Percentiles rank a stretch among this genome's conserved stretches.
phyloP scores from a whole-genome alignment of 2,797 vertebrate genomes.

The Thaleichthys pacificus region DNA sequence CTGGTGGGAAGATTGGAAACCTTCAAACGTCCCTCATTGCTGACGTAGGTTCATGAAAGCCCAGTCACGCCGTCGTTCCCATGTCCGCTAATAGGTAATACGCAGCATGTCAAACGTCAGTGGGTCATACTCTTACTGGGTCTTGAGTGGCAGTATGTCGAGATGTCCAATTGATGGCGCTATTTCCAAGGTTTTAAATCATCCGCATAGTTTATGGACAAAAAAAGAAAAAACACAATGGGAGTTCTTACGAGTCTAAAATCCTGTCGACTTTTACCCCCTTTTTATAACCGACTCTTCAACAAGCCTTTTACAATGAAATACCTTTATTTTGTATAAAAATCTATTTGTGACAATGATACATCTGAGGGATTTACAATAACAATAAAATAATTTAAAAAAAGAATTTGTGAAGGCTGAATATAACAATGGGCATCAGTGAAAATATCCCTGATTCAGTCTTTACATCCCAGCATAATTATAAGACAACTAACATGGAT shows the following conservation, averaged over 20 bases:
- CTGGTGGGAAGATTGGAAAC: conserved; percentile 24
- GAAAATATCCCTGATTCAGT: conserved; percentile 18
- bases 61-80: conserved; percentile 49
- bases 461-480: conserved; percentile 19
- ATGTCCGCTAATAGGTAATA: conserved; percentile 59
- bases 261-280: background rate
- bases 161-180: conserved; percentile 61
- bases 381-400: conserved; percentile 15
- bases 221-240: too few species aligned
- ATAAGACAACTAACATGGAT: conserved; percentile 17
- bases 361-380: conserved; percentile 38
- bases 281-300: conserved; percentile 7
- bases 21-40: conserved; percentile 48
- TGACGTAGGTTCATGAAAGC: conserved; percentile 59
- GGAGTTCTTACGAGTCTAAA: background rate
- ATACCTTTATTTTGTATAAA: conserved; percentile 66
- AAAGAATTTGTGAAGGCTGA: conserved; percentile 37
- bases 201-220: background rate
- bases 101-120: conserved; percentile 52
- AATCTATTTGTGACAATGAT: conserved; percentile 55
- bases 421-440: conserved; percentile 15
- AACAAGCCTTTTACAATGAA: conserved; percentile 38
- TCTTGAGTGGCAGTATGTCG: conserved; percentile 27
- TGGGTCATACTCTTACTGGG: conserved; percentile 8
- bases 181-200: conserved; percentile 46